These are phyloP conservation scores for Dendropsophus ebraccatus DNA, from an alignment of 2,113 vertebrate genomes.

Conservation along the genomic window DNA sequence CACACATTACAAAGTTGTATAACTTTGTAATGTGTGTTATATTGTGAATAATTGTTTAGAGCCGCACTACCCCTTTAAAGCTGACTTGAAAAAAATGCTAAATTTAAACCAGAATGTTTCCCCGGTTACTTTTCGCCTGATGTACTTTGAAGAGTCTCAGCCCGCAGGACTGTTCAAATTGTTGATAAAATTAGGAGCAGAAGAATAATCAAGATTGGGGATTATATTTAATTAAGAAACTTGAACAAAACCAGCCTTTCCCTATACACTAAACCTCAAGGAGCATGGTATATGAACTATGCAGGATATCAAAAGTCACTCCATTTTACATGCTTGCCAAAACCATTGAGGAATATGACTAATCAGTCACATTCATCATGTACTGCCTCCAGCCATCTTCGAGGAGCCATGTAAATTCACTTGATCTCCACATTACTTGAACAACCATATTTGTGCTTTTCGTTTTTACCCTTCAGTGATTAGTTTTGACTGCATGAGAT, in stretches of 20 bases:
- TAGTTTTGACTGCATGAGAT: background rate
- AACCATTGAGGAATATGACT: conserved; percentile 1
- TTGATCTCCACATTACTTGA: conserved; percentile 36
- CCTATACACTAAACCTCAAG: background rate
- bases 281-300: conserved; percentile 16
- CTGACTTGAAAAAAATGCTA: background rate
- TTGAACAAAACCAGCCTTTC: background rate
- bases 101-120: background rate
- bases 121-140: background rate
- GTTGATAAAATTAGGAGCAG: background rate
- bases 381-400: conserved; percentile 35
- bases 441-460: conserved; percentile 34
- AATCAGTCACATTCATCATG: conserved; percentile 51
- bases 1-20: no score
- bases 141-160: background rate
- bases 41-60: no score
- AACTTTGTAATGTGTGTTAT: no score
- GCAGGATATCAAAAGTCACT: background rate
- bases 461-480: conserved; percentile 26
- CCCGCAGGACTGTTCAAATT: background rate
- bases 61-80: no score
- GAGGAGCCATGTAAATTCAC: conserved; percentile 37
- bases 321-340: conserved; percentile 15
- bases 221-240: background rate
- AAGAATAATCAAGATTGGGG: background rate